Percentiles rank a stretch among this genome's conserved stretches.
Evolutionary conservation across 2,797 vertebrate species (phyloP).

Genomic region (Gymnothorax javanicus): DNA sequence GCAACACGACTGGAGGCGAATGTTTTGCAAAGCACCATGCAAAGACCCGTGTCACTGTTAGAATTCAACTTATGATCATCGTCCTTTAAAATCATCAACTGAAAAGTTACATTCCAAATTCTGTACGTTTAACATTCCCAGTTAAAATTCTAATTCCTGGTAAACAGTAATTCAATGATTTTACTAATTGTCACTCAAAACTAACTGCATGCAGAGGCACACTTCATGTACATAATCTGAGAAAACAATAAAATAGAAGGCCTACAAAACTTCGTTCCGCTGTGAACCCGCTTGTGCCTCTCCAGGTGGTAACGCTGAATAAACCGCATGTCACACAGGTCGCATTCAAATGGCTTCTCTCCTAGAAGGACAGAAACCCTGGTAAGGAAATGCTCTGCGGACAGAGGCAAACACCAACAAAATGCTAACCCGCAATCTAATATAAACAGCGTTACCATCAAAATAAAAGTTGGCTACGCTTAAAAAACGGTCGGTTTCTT

Average conservation of each 20-base stretch:
- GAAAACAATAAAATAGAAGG: conserved; percentile 12
- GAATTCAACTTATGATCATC: background rate
- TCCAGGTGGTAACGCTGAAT: conserved; percentile 98
- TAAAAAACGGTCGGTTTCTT: background rate
- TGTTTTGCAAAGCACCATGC: background rate
- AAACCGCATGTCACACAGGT: conserved; percentile 95
- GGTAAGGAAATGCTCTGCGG: conserved; percentile 3
- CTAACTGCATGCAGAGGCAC: background rate
- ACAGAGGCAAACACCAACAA: conserved; percentile 1
- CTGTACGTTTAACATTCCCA: background rate
- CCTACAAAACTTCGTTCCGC: conserved; percentile 90
- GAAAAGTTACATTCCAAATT: background rate
- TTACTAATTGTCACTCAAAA: background rate
- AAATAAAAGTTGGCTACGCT: background rate
- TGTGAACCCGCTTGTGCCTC: conserved; percentile 95
- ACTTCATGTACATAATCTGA: background rate
- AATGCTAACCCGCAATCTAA: background rate
- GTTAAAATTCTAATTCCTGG: background rate
- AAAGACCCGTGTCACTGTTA: background rate
- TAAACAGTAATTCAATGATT: background rate
- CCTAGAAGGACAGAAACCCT: conserved; percentile 66
- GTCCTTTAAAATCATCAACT: background rate
- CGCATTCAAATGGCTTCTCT: conserved; percentile 94
- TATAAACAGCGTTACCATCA: background rate
- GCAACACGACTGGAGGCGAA: background rate